phyloP scores from a whole-genome alignment of 2,888 invertebrate genomes.

The Drosophila pseudotalamancana region DNA sequence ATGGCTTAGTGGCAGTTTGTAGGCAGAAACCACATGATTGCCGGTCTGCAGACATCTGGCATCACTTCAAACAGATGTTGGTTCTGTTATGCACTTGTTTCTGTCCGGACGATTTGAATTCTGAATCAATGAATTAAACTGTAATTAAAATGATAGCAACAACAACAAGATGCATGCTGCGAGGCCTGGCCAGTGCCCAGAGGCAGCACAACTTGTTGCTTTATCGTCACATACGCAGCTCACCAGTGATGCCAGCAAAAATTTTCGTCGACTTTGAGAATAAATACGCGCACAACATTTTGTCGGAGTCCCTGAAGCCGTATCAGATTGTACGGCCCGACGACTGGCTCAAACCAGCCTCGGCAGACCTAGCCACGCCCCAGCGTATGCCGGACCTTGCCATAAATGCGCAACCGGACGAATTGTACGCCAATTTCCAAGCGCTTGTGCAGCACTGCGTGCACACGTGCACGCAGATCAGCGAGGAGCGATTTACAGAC shows the following conservation, averaged over 20 bases:
- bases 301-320: constrained; percentile 69
- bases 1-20: neutral
- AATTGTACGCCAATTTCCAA: constrained; percentile 64
- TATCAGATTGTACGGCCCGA: constrained; percentile 69
- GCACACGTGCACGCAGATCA: constrained; percentile 55
- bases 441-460: constrained; percentile 68
- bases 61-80: constrained; percentile 30
- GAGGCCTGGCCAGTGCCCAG: constrained; percentile 16
- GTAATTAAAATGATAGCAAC: constrained; percentile 22
- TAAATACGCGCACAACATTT: constrained; percentile 78
- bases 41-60: constrained; percentile 23
- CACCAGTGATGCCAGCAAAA: constrained; percentile 50
- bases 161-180: constrained; percentile 30
- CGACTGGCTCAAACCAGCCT: neutral
- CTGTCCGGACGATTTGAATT: constrained; percentile 9
- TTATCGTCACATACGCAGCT: constrained; percentile 39
- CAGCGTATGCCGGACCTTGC: constrained; percentile 43
- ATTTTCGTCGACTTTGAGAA: constrained; percentile 80
- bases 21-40: neutral
- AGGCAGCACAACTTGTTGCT: neutral
- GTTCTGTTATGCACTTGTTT: neutral
- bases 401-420: constrained; percentile 10
- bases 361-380: neutral
- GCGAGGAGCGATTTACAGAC: constrained; percentile 67
- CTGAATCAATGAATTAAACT: constrained; percentile 28